phyloP scores from a whole-genome alignment of 2,113 vertebrate species.

The Bombycilla garrulus region DNA sequence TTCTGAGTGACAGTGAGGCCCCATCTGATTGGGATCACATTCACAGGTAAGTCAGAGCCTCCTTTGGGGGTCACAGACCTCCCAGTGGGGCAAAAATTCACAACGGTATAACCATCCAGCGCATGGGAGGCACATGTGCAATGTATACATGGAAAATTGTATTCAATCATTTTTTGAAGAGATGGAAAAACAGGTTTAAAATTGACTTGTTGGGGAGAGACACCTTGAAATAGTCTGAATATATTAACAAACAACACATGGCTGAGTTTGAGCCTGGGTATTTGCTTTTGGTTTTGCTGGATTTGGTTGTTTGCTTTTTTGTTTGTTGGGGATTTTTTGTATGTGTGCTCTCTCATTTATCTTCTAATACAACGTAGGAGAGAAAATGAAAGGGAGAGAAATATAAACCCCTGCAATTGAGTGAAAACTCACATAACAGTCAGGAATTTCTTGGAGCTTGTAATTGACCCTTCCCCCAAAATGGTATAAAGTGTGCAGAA shows the following conservation, averaged over 20 bases:
- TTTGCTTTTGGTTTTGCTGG: neutral
- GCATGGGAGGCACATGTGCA: neutral
- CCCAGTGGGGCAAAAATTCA: neutral
- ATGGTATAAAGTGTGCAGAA: neutral
- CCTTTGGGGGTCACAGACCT: neutral
- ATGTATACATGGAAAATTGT: neutral
- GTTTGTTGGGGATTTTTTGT: neutral
- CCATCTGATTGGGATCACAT: slow-evolving; percentile 6
- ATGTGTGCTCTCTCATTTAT: neutral
- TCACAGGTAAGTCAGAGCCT: neutral
- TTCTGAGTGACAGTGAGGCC: slow-evolving; percentile 15
- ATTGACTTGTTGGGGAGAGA: neutral
- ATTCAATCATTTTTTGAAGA: neutral
- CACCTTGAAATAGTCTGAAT: neutral
- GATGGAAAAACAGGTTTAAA: neutral
- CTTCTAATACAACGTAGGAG: neutral
- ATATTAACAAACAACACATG: neutral
- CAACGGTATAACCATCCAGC: neutral
- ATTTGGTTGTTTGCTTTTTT: neutral
- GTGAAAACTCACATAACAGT: neutral
- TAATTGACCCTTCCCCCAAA: neutral
- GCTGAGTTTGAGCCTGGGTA: neutral
- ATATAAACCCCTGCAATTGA: neutral
- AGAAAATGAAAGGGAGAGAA: neutral
- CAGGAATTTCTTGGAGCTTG: neutral